Conservation (phyloP, 1,140 invertebrate species). For the Rhizoglyphus robini region DNA sequence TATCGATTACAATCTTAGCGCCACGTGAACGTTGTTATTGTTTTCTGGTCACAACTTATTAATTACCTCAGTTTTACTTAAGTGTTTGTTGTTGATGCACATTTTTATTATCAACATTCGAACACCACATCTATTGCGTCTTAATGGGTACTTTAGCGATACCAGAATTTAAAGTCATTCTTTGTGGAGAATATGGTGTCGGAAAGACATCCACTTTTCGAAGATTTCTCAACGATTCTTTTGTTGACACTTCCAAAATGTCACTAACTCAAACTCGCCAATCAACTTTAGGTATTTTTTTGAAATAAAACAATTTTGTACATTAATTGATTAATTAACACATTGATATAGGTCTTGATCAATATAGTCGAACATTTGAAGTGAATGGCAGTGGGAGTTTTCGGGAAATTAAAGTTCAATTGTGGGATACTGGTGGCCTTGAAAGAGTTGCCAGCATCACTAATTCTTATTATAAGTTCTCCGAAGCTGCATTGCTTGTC, state of each 20-base stretch:
- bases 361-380: slow-evolving; percentile 40
- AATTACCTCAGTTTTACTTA: too few species aligned
- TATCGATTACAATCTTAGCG: too few species aligned
- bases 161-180: slow-evolving; percentile 81
- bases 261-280: slow-evolving; percentile 39
- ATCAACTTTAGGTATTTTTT: slow-evolving; percentile 44
- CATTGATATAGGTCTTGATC: slow-evolving; percentile 58
- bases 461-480: slow-evolving; percentile 83
- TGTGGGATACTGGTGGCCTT: slow-evolving; percentile 89
- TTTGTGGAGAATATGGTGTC: slow-evolving; percentile 87
- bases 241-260: slow-evolving; percentile 50
- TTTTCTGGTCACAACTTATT: too few species aligned
- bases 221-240: slow-evolving; percentile 73
- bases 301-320: neutral
- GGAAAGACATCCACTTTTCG: slow-evolving; percentile 86
- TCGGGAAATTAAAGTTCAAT: slow-evolving; percentile 41
- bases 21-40: too few species aligned
- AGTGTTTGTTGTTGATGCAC: too few species aligned
- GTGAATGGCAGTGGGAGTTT: neutral
- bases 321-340: slow-evolving; percentile 34
- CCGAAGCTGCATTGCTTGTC: slow-evolving; percentile 74
- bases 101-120: too few species aligned
- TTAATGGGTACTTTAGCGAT: slow-evolving; percentile 15
- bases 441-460: slow-evolving; percentile 83
- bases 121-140: too few species aligned